Evolutionary conservation across 64 coral and sea anemone species (phyloP).

Genomic region (Montipora sp.): DNA sequence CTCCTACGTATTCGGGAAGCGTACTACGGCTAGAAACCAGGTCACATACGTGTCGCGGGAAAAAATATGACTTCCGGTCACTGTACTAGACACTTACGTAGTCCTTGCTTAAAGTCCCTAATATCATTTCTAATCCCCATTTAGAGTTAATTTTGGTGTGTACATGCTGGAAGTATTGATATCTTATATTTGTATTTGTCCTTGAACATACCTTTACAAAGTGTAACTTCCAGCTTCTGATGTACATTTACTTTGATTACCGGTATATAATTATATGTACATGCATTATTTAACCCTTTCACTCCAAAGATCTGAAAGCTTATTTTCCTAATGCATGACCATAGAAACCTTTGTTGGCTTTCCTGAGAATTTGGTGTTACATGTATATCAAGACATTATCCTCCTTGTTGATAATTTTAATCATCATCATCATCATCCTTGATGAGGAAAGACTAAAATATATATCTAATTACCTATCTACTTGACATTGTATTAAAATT

Average conservation of each 20-base stretch:
- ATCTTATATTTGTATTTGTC: not conserved
- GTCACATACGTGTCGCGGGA: too few species aligned
- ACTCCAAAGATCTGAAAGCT: not conserved
- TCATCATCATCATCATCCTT: not conserved
- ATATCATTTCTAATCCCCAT: not conserved
- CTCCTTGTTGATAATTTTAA: not conserved
- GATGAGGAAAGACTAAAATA: too few species aligned
- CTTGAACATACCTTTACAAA: not conserved
- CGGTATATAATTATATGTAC: not conserved
- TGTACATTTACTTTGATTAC: not conserved
- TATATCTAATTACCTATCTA: not conserved
- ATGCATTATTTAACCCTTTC: conserved; percentile 1
- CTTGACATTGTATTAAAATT: not conserved
- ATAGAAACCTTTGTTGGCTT: not conserved
- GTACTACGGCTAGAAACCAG: too few species aligned
- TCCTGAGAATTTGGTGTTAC: not conserved
- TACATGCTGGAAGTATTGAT: not conserved
- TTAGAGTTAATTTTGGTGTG: not conserved
- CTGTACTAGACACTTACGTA: too few species aligned
- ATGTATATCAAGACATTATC: not conserved
- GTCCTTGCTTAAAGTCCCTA: too few species aligned
- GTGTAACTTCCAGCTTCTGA: conserved; percentile 9
- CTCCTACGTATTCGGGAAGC: too few species aligned
- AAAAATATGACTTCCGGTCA: too few species aligned
- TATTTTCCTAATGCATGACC: not conserved